These are phyloP conservation scores for Agrilus planipennis DNA, from an alignment of 1,140 invertebrate genomes.

Conservation along the genomic window DNA sequence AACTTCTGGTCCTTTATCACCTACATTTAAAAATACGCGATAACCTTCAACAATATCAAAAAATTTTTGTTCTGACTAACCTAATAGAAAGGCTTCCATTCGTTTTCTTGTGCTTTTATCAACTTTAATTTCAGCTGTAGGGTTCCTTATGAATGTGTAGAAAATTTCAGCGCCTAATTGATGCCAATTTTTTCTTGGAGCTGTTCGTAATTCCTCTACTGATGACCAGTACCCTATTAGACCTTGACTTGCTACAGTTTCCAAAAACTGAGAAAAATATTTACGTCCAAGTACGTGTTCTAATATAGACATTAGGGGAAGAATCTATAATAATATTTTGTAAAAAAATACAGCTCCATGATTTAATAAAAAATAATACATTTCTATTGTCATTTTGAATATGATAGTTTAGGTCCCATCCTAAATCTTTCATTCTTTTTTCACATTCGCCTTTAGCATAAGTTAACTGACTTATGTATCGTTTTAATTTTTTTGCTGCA, in stretches of 20 bases:
- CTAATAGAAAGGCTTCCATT: conserved; percentile 74
- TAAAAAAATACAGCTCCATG: not conserved
- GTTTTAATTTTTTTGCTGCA: conserved; percentile 57
- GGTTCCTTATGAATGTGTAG: conserved; percentile 72
- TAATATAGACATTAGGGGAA: conserved; percentile 52
- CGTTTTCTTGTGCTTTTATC: conserved; percentile 62
- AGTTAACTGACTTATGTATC: conserved; percentile 70
- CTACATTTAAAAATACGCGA: conserved; percentile 25
- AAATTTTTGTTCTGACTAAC: not conserved
- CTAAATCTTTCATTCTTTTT: conserved; percentile 59
- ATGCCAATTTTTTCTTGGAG: conserved; percentile 63
- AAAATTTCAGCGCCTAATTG: conserved; percentile 83
- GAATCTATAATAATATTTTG: conserved; percentile 30
- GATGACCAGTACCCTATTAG: conserved; percentile 75
- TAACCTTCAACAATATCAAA: not conserved
- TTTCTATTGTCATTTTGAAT: conserved; percentile 26
- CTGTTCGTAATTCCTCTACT: conserved; percentile 71
- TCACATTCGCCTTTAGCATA: conserved; percentile 77
- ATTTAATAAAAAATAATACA: conserved; percentile 9
- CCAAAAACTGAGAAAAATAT: conserved; percentile 68
- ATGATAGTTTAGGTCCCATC: conserved; percentile 67
- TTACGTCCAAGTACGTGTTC: conserved; percentile 57
- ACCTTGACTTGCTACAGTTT: conserved; percentile 67
- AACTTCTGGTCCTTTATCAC: conserved; percentile 77
- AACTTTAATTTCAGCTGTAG: conserved; percentile 65